Evolutionary conservation across 2,113 vertebrate species (phyloP).

Genomic region (Myanophis thanlyinensis): DNA sequence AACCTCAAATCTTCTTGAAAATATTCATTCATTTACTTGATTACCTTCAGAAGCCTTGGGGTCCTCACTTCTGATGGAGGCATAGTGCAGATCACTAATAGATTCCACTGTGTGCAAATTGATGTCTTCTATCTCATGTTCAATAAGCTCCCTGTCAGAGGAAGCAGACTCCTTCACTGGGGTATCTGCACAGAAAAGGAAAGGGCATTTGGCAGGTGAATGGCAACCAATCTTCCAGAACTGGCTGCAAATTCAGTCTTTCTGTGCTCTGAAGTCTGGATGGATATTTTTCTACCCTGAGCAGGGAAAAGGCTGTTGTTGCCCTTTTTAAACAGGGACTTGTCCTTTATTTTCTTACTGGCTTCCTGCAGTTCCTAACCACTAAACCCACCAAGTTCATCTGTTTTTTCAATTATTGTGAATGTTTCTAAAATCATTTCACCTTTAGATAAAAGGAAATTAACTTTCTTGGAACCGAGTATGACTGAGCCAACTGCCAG

Average conservation of each 20-base stretch:
- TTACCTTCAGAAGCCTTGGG: conserved; percentile 58
- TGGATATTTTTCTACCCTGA: neutral
- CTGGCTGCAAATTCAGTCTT: neutral
- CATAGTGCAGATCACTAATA: conserved; percentile 88
- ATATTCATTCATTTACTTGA: neutral
- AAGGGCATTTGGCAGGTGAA: neutral
- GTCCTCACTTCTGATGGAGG: conserved; percentile 60
- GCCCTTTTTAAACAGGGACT: neutral
- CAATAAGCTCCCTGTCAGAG: neutral
- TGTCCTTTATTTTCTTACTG: neutral
- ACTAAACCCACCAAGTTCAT: neutral
- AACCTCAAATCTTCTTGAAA: neutral
- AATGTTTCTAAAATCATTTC: neutral
- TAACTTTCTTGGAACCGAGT: neutral
- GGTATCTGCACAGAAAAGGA: conserved; percentile 36
- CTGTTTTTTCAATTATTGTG: neutral
- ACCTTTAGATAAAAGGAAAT: neutral
- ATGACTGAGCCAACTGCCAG: neutral
- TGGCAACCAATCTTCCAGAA: neutral
- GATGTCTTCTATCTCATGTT: conserved; percentile 71
- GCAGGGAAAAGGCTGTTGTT: neutral
- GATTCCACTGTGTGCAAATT: conserved; percentile 86
- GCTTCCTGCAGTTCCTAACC: neutral
- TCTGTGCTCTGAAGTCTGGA: neutral
- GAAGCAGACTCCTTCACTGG: neutral